Conservation (phyloP, 2,888 invertebrate genomes). For the Invenusta paracnida region DNA sequence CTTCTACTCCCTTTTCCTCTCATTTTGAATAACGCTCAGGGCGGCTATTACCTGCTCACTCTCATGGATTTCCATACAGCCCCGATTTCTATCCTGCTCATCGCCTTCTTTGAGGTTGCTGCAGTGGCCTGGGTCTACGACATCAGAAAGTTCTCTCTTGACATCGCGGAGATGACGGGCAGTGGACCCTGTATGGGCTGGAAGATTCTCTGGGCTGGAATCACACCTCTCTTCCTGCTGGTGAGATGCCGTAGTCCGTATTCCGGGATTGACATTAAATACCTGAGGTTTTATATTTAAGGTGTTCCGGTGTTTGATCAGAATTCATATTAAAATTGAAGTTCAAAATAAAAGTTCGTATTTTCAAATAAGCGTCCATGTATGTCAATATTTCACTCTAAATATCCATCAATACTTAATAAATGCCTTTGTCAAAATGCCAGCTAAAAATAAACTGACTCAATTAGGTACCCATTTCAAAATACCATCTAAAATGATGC, state of each 20-base stretch:
- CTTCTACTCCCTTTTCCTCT: too few relatives aligned
- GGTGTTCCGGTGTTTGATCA: too few relatives aligned
- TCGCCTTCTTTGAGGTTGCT: slow-evolving; percentile 62
- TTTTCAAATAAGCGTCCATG: too few relatives aligned
- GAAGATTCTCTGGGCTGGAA: slow-evolving; percentile 55
- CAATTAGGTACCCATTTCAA: too few relatives aligned
- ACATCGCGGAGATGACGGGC: slow-evolving; percentile 58
- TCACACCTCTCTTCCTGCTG: slow-evolving; percentile 54
- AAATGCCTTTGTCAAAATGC: too few relatives aligned
- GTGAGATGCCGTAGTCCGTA: too few relatives aligned
- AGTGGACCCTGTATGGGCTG: slow-evolving; percentile 53
- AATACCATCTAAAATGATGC: too few relatives aligned
- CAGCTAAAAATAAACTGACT: too few relatives aligned
- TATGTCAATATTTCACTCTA: too few relatives aligned
- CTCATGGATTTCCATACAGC: slow-evolving; percentile 62
- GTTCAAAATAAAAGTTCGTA: neutral
- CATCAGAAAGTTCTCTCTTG: slow-evolving; percentile 50
- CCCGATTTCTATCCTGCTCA: slow-evolving; percentile 62
- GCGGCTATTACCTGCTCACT: slow-evolving; percentile 61
- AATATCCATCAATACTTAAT: too few relatives aligned
- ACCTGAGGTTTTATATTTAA: too few relatives aligned
- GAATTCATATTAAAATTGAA: slow-evolving; percentile 28
- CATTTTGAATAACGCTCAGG: slow-evolving; percentile 53
- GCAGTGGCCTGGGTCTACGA: slow-evolving; percentile 64
- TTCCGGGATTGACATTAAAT: too few relatives aligned